These are phyloP conservation scores for Brachionus paranguensis DNA, from an alignment of 1,140 invertebrate genomes.

Conservation along the genomic window DNA sequence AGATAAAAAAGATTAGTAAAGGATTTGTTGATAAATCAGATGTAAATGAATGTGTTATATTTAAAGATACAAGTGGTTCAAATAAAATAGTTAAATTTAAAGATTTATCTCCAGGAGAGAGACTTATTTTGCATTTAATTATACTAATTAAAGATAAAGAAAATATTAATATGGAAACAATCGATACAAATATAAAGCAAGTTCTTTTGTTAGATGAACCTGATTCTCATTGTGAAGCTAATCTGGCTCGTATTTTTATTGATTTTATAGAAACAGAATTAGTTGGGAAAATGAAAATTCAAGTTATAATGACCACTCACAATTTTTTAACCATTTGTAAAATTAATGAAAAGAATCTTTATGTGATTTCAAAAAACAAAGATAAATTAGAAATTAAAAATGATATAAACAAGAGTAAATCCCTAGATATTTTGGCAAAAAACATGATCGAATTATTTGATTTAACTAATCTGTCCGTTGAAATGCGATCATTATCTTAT, in stretches of 20 bases:
- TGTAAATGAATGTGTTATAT: neutral
- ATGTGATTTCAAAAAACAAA: no score
- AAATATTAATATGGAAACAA: neutral
- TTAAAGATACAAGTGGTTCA: neutral
- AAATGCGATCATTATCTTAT: no score
- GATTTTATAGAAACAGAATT: neutral
- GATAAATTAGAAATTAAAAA: no score
- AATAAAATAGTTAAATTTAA: neutral
- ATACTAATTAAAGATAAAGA: neutral
- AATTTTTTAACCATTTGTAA: neutral
- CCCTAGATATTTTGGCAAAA: no score
- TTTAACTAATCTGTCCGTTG: no score
- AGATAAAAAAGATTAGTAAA: neutral
- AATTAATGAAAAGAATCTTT: no score
- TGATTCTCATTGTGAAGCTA: constrained; percentile 7
- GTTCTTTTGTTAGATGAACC: neutral
- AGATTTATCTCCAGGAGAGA: neutral
- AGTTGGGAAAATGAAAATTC: neutral
- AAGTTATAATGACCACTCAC: constrained; percentile 1
- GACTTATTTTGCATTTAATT: neutral
- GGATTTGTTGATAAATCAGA: no score
- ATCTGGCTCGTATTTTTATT: neutral
- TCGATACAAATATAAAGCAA: neutral
- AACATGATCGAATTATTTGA: no score
- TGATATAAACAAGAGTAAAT: no score